Percentiles rank a stretch among this genome's conserved stretches.
Conservation (phyloP, 1,140 invertebrate genomes). For the Archegozetes longisetosus region DNA sequence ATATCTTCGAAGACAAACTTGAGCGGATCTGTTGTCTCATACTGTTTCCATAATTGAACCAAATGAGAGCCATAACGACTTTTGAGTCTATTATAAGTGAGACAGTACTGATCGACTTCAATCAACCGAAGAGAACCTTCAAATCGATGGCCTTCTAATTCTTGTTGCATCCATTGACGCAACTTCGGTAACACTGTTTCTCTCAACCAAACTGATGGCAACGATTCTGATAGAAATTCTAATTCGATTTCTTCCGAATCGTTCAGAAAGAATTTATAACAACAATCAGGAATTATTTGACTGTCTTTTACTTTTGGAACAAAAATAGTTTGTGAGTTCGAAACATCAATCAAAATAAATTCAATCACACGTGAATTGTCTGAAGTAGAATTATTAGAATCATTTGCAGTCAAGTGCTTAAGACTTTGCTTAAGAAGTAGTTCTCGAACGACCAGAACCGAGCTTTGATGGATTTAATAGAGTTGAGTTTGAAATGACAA, state of each 20-base stretch:
- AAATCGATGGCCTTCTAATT: not conserved
- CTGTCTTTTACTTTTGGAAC: not conserved
- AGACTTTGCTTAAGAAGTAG: constrained; percentile 10
- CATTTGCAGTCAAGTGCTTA: not conserved
- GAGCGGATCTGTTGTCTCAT: constrained; percentile 58
- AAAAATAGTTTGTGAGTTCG: not conserved
- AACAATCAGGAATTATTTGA: not conserved
- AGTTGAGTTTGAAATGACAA: not conserved
- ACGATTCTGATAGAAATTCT: not conserved
- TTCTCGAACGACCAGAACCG: constrained; percentile 3
- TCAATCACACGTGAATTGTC: not conserved
- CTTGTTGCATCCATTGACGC: constrained; percentile 4
- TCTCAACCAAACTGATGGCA: constrained; percentile 1
- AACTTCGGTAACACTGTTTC: constrained; percentile 2
- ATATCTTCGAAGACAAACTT: constrained; percentile 96
- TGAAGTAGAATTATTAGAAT: not conserved
- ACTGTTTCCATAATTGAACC: constrained; percentile 8
- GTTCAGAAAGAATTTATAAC: not conserved
- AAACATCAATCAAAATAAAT: not conserved
- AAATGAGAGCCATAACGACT: constrained; percentile 6
- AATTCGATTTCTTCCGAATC: not conserved
- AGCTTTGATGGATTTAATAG: not conserved
- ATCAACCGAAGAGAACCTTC: constrained; percentile 13
- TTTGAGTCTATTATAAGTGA: constrained; percentile 13
- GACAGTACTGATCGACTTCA: constrained; percentile 10